Conservation (phyloP, 2,888 invertebrate genomes). For the Biston stratarius region DNA sequence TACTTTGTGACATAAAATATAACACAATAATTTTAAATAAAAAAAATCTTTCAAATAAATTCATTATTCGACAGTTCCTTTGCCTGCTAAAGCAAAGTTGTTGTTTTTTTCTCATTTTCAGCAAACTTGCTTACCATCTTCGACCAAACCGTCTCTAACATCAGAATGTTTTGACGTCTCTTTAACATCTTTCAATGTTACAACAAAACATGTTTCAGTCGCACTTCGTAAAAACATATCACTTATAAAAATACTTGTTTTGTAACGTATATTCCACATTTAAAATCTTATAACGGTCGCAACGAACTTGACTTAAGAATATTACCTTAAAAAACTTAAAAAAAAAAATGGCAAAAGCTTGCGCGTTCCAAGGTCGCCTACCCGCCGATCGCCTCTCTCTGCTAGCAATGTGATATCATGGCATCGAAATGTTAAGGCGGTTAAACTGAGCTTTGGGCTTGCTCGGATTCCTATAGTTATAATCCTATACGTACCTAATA, state of each 20-base stretch:
- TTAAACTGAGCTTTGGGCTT: constrained; percentile 3
- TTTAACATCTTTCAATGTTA: too few species aligned
- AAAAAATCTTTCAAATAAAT: too few species aligned
- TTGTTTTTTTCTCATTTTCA: too few species aligned
- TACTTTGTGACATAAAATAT: too few species aligned
- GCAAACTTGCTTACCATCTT: too few species aligned
- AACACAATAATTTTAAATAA: too few species aligned
- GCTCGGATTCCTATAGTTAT: background rate
- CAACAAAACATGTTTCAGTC: background rate
- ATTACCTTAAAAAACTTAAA: background rate
- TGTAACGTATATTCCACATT: constrained; percentile 3
- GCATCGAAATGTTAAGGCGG: constrained; percentile 10
- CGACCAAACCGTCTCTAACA: background rate
- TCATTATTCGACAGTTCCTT: too few species aligned
- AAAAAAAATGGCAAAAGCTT: constrained; percentile 7
- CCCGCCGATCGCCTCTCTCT: constrained; percentile 5
- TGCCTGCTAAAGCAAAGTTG: too few species aligned
- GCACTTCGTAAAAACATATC: background rate
- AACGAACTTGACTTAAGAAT: constrained; percentile 7
- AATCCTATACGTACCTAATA: background rate
- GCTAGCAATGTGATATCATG: constrained; percentile 13
- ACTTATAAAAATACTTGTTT: constrained; percentile 4
- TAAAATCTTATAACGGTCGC: constrained; percentile 6
- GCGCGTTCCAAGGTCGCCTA: constrained; percentile 14
- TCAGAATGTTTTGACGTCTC: too few species aligned